Conservation (phyloP, 2,888 invertebrate genomes). For the Tenthredo livida region DNA sequence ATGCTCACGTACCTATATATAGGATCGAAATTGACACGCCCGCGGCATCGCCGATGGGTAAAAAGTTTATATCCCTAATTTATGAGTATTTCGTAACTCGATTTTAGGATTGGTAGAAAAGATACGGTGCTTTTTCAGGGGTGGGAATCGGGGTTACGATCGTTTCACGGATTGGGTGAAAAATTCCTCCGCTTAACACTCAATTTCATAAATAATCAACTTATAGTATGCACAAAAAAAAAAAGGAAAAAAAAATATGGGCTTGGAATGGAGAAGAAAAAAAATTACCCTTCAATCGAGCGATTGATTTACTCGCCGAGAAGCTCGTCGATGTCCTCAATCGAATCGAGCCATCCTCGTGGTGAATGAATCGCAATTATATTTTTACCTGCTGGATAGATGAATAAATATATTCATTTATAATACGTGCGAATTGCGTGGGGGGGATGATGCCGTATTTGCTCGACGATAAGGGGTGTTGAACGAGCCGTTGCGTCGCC, state of each 20-base stretch:
- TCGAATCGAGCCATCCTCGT: not conserved
- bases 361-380: not conserved
- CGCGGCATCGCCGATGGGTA: not conserved
- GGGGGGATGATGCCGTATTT: not conserved
- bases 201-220: slow-evolving; percentile 35
- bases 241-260: not conserved
- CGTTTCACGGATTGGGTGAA: not conserved
- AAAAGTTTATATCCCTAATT: slow-evolving; percentile 38
- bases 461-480: slow-evolving; percentile 29
- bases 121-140: not conserved
- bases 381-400: not conserved
- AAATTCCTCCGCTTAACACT: slow-evolving; percentile 24
- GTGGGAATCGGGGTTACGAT: no score
- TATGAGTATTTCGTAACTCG: slow-evolving; percentile 38
- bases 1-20: no score
- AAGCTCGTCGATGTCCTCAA: not conserved
- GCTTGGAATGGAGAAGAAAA: not conserved
- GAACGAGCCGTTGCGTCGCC: slow-evolving; percentile 20
- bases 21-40: not conserved
- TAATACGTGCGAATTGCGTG: not conserved
- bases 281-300: not conserved
- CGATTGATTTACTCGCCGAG: not conserved
- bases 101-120: slow-evolving; percentile 39
- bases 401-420: not conserved
- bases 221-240: not conserved